Conservation (phyloP, 2,797 vertebrate species). For the Platyrinchus mystaceus region DNA sequence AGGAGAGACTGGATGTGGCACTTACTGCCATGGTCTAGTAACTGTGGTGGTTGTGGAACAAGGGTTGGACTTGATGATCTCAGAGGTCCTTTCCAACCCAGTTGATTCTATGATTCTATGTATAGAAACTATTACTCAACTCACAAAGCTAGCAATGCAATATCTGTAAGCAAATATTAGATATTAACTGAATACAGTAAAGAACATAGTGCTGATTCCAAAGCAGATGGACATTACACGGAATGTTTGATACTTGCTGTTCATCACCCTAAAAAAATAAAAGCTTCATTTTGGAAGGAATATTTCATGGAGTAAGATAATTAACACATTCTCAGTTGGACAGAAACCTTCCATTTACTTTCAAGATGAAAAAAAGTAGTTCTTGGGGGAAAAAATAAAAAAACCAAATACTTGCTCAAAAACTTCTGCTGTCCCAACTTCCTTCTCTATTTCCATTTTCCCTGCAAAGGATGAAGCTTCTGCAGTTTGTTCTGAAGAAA, state of each 20-base stretch:
- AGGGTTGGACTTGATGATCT: no score
- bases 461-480: background rate
- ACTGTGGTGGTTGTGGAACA: no score
- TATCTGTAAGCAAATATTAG: background rate
- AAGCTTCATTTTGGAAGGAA: background rate
- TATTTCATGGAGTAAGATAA: background rate
- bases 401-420: background rate
- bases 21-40: no score
- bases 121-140: background rate
- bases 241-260: background rate
- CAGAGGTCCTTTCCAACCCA: no score
- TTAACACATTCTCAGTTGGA: background rate
- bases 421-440: background rate
- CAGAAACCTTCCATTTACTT: background rate
- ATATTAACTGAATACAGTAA: background rate
- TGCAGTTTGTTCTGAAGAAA: background rate
- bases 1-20: no score
- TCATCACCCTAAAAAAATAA: background rate
- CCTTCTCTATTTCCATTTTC: background rate
- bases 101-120: no score
- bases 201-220: background rate
- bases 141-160: background rate
- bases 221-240: background rate
- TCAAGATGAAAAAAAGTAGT: background rate
- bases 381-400: background rate